Conservation (phyloP, 2,113 vertebrate genomes). For the Anoplopoma fimbria region DNA sequence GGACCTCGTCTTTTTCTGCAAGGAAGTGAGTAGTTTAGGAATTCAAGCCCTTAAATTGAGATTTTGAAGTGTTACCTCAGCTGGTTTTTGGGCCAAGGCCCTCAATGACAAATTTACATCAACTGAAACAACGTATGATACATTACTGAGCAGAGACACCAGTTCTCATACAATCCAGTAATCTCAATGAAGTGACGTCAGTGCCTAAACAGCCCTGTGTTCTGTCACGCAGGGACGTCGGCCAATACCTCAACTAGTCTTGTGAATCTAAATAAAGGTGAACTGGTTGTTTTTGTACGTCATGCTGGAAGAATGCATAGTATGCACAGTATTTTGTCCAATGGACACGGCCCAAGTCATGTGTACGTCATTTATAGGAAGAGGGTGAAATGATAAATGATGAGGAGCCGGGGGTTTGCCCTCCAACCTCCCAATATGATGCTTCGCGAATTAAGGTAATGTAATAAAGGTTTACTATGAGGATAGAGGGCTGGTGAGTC, state of each 20-base stretch:
- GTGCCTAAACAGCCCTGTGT: conserved; percentile 48
- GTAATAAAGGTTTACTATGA: conserved; percentile 92
- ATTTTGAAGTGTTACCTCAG: background rate
- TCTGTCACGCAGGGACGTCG: conserved; percentile 23
- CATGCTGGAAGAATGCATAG: conserved; percentile 49
- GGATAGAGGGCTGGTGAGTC: conserved; percentile 92
- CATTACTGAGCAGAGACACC: conserved; percentile 33
- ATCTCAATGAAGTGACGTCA: conserved; percentile 50
- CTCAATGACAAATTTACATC: conserved; percentile 25
- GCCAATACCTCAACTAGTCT: conserved; percentile 28
- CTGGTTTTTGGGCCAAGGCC: background rate
- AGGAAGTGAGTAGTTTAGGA: background rate
- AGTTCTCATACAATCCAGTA: conserved; percentile 23
- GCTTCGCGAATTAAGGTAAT: conserved; percentile 90
- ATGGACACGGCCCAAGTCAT: conserved; percentile 31
- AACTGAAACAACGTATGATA: conserved; percentile 8
- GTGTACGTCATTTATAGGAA: conserved; percentile 56
- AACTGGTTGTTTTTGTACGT: conserved; percentile 47
- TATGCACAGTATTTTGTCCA: conserved; percentile 47
- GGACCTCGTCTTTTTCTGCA: background rate
- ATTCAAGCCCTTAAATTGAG: background rate
- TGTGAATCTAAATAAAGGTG: conserved; percentile 50
- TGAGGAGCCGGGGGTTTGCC: conserved; percentile 56
- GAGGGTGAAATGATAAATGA: conserved; percentile 71
- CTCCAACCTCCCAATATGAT: conserved; percentile 82